Conservation (phyloP, 92 coral and sea anemone genomes). For the Palythoa grandiflora region DNA sequence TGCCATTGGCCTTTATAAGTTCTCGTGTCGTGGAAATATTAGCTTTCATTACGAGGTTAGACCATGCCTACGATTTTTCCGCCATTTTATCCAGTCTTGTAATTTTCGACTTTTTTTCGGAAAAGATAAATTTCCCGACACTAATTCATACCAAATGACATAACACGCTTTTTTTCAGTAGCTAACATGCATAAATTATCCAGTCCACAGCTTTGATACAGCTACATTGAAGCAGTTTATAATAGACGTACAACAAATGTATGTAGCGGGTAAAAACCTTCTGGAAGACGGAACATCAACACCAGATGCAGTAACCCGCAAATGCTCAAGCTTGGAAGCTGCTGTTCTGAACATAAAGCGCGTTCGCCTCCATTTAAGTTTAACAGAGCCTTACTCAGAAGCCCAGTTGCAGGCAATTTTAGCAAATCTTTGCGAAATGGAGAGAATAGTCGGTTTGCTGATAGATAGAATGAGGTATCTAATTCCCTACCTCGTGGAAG, state of each 20-base stretch:
- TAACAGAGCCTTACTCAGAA: constrained; percentile 8
- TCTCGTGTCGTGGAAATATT: not conserved
- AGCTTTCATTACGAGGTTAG: not conserved
- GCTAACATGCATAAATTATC: not conserved
- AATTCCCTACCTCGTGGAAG: too few relatives aligned
- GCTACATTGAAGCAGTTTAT: not conserved
- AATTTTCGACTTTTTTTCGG: too few relatives aligned
- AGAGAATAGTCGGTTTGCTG: not conserved
- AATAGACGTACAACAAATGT: not conserved
- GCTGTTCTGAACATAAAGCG: constrained; percentile 16
- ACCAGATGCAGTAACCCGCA: constrained; percentile 1
- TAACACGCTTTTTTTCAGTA: not conserved
- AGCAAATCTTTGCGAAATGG: constrained; percentile 1
- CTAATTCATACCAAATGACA: not conserved
- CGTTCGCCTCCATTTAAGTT: constrained; percentile 5
- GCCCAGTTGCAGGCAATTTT: not conserved
- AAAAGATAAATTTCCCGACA: not conserved
- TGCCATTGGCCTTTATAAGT: not conserved
- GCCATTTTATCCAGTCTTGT: too few relatives aligned
- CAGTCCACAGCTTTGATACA: constrained; percentile 8
- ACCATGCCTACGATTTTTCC: too few relatives aligned
- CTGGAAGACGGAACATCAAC: not conserved
- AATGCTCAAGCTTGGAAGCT: constrained; percentile 25
- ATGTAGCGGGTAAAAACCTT: not conserved
- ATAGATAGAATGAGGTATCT: not conserved